phyloP scores from a whole-genome alignment of 2,888 invertebrate genomes.

The Leptopilina drosophilae region DNA sequence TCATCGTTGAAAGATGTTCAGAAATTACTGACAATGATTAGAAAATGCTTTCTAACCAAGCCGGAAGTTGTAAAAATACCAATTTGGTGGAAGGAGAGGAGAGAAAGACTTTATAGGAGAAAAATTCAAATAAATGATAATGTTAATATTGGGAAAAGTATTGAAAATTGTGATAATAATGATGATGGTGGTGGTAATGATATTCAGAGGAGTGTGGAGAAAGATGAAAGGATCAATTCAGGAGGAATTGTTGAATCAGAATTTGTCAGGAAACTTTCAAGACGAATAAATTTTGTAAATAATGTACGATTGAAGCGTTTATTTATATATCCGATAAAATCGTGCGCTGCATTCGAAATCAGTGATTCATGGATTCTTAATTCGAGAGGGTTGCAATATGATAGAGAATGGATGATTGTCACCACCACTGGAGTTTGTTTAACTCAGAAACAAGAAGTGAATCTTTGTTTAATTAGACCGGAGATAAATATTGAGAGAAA shows the following conservation, averaged over 20 bases:
- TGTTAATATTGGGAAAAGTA: not conserved
- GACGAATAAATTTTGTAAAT: conserved; percentile 23
- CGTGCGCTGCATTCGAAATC: conserved; percentile 89
- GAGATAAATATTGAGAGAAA: conserved; percentile 81
- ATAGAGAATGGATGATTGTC: conserved; percentile 96
- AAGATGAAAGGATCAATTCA: not conserved
- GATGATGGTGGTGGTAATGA: not conserved
- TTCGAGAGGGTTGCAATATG: conserved; percentile 88
- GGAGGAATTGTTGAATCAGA: conserved; percentile 41
- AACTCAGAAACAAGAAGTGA: conserved; percentile 91
- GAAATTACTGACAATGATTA: conserved; percentile 85
- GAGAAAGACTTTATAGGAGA: conserved; percentile 22
- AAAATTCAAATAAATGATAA: conserved; percentile 22
- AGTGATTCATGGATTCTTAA: conserved; percentile 84
- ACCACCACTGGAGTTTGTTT: conserved; percentile 88
- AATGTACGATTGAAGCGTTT: conserved; percentile 76
- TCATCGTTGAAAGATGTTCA: conserved; percentile 87
- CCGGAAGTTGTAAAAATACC: conserved; percentile 75
- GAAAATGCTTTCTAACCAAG: conserved; percentile 84
- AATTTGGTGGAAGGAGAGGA: conserved; percentile 61
- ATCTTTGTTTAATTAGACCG: conserved; percentile 88
- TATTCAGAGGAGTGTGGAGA: not conserved
- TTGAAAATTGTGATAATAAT: not conserved
- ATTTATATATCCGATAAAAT: conserved; percentile 93
- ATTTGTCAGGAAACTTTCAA: not conserved